Conservation (phyloP, 2,888 invertebrate species). For the Halictus quadricinctus region DNA sequence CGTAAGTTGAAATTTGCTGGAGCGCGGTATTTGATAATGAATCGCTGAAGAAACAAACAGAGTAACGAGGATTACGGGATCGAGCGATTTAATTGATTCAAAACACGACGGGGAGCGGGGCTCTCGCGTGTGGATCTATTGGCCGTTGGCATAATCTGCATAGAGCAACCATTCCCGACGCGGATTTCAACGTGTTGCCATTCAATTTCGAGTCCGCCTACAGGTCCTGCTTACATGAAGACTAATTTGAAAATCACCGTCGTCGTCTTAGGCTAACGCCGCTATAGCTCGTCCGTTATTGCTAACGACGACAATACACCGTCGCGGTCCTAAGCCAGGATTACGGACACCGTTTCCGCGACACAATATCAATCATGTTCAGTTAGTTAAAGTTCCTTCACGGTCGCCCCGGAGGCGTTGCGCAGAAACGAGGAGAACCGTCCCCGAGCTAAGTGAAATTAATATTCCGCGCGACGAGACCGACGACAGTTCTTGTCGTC, state of each 20-base stretch:
- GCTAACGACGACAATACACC: conserved; percentile 38
- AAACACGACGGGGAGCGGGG: conserved; percentile 14
- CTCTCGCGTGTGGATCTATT: conserved; percentile 4
- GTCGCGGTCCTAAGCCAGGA: conserved; percentile 28
- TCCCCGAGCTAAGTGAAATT: conserved; percentile 33
- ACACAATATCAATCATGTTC: conserved; percentile 50
- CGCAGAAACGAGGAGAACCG: neutral
- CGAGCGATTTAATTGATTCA: conserved; percentile 45
- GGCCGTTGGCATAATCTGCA: conserved; percentile 33
- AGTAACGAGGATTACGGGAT: conserved; percentile 29
- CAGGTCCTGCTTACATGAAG: conserved; percentile 18
- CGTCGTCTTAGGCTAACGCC: conserved; percentile 35
- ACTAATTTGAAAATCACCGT: conserved; percentile 50
- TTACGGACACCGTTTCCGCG: conserved; percentile 21
- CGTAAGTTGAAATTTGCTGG: neutral
- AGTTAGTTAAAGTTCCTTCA: conserved; percentile 39
- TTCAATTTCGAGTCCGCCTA: conserved; percentile 43
- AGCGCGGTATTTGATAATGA: neutral
- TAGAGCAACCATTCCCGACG: conserved; percentile 16
- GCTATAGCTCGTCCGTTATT: conserved; percentile 41
- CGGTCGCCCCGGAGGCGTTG: conserved; percentile 5
- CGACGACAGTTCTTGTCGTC: conserved; percentile 14
- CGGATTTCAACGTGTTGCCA: conserved; percentile 39
- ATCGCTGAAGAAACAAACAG: conserved; percentile 23
- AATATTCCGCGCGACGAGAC: conserved; percentile 29